Conservation (phyloP, 92 coral and sea anemone genomes). For the Nematostella vectensis region DNA sequence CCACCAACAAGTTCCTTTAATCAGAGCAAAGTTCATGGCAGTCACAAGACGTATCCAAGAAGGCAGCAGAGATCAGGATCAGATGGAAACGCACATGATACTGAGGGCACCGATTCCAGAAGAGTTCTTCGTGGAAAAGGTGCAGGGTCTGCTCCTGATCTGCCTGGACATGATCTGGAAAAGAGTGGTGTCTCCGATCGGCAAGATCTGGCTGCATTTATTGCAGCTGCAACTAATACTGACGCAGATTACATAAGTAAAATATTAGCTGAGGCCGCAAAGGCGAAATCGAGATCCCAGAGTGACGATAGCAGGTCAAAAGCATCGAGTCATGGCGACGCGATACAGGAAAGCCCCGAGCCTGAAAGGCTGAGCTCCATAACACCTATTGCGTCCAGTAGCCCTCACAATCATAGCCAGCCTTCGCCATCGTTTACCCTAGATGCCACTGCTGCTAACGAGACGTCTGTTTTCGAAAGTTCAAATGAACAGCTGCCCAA, state of each 20-base stretch:
- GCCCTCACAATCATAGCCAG: conserved; percentile 56
- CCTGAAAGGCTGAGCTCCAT: conserved; percentile 10
- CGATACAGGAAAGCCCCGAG: conserved; percentile 18
- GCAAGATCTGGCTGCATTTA: conserved; percentile 49
- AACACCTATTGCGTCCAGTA: conserved; percentile 70
- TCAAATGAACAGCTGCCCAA: conserved; percentile 2
- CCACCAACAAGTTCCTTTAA: no score
- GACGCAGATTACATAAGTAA: conserved; percentile 60
- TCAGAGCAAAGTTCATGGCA: no score
- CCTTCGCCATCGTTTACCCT: background rate
- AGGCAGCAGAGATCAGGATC: background rate
- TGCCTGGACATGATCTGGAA: no score
- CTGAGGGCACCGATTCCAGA: no score
- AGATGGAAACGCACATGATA: no score
- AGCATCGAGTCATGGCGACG: no score
- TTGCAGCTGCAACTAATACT: conserved; percentile 62
- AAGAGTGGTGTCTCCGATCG: no score
- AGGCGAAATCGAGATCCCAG: conserved; percentile 37
- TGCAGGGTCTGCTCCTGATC: no score
- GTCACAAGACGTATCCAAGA: conserved; percentile 1
- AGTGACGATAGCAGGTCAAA: no score
- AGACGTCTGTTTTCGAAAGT: conserved; percentile 1
- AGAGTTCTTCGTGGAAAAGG: no score
- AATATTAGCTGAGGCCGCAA: conserved; percentile 47
- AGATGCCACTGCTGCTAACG: conserved; percentile 2